Base-by-base conservation (phyloP, 2,113 vertebrate genomes). In the Menidia beryllina region DNA sequence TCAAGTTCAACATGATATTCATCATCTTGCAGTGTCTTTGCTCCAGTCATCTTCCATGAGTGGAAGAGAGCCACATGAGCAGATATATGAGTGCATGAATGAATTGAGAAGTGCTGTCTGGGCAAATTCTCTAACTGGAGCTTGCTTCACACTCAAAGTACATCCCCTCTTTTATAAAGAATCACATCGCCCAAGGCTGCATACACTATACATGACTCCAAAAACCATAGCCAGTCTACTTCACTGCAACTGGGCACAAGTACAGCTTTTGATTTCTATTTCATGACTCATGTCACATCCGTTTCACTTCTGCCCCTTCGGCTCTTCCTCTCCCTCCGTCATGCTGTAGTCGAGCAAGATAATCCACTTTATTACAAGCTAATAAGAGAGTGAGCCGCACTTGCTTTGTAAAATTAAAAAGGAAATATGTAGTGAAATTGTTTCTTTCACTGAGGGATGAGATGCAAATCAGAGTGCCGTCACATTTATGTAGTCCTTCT, bases 181-280 rank as follows among this genome's bases (percentile, higher is more conserved):
- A 86, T 82, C 83, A 77, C 82, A 82, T 81, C 6, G 77, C 89
- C 81, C 49, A 77, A 69, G 89, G 90, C 85, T 69, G 83, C 81
- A 61, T 79, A 69, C 79, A 73, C 71, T 79, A 59, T 75, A 87
- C 66, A 59, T 82, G 71, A 49, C 72, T 75, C 45, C 61, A 62
- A 78, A 86, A 85, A 70, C 57, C 77, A 72, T 75, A 86, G 66
- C 69, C 72, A 69, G 73, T 51, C 66, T 27, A 36, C 62, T 82
- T 48, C 41, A 26, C 69, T 74, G 77, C 79, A 80, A 48, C 77
- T 47, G 45, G 67, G 76, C 79, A 57, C 25, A 59, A 80, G 83
- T 64, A 58, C 27, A 20, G 60, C 77, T 84, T 89, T 81, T 88
- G 75, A 84, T 86, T 90, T 85, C 83, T 81, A 66, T 88, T 89